Evolutionary conservation across 2,113 vertebrate species (phyloP), one percentile per base, ranked within the genome.

Genomic region (Hypanus sabinus): DNA sequence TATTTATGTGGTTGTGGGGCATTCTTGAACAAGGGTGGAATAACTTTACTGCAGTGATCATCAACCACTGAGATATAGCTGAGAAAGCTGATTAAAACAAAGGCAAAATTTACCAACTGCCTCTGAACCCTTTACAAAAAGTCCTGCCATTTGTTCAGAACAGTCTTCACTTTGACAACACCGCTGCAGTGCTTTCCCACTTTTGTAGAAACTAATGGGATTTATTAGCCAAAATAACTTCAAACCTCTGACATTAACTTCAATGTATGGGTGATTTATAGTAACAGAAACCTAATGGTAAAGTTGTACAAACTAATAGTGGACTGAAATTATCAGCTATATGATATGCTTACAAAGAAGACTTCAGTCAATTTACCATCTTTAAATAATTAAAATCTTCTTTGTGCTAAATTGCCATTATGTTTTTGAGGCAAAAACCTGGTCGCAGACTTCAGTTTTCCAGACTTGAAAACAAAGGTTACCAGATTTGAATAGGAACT

Each of bases 1-100:
- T 14, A 90, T 94, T 93, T 0, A 91, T 94, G 95, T 93, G 95
- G 94, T 95, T 96, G 94, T 95, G 98, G 98, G 96, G 96, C 94
- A 96, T 98, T 94, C 96, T 98, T 65, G 97, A 97, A 94, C 95
- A 97, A 94, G 95, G 95, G 1, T 98, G 98, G 98, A 96, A 94
- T 73, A 95, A 95, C 81, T 97, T 98, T 94, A 96, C 97, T 24
- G 95, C 96, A 71, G 95, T 98, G 70, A 94, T 98, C 94, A 95
- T 98, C 57, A 98, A 97, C 20, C 97, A 98, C 18, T 95, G 96
- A 73, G 97, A 98, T 95, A 95, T 95, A 33, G 94, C 97, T 95
- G 94, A 96, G 96, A 95, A 96, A 94, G 96, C 96, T 93, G 95
- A 95, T 87, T 94, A 97, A 94, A 95, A 16, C 0, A 95, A 95